Percentiles rank a stretch among this genome's conserved stretches.
Conservation (phyloP, 2,888 invertebrate species). For the Portevinia maculata region DNA sequence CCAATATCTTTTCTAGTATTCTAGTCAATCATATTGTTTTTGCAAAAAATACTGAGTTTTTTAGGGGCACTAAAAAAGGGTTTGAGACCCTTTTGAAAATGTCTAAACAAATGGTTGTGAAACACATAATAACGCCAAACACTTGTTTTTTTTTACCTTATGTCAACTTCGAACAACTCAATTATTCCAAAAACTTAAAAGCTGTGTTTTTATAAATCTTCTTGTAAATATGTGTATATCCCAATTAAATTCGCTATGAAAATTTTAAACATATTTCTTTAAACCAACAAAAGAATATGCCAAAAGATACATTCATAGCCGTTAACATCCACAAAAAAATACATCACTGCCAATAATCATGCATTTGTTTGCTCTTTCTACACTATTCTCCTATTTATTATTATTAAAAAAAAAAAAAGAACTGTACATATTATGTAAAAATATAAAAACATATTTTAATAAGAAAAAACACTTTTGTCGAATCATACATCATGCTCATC, state of each 20-base stretch:
- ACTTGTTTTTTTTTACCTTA: too few relatives aligned
- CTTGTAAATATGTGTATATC: slow-evolving; percentile 4
- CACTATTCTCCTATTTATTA: slow-evolving; percentile 24
- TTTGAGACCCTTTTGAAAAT: too few relatives aligned
- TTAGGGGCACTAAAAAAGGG: too few relatives aligned
- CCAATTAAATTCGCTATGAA: not conserved
- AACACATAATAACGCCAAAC: too few relatives aligned
- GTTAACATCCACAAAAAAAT: slow-evolving; percentile 11
- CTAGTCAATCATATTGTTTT: too few relatives aligned
- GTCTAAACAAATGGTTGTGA: too few relatives aligned
- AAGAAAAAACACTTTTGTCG: slow-evolving; percentile 57
- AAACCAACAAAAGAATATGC: slow-evolving; percentile 51
- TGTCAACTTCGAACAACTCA: too few relatives aligned
- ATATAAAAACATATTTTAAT: slow-evolving; percentile 34
- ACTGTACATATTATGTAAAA: slow-evolving; percentile 75
- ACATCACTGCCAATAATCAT: slow-evolving; percentile 67
- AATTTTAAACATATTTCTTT: not conserved
- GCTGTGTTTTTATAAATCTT: too few relatives aligned
- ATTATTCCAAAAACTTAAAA: too few relatives aligned
- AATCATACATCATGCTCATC: slow-evolving; percentile 67
- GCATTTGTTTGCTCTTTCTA: slow-evolving; percentile 66
- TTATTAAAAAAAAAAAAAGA: slow-evolving; percentile 44
- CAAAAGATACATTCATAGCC: slow-evolving; percentile 10
- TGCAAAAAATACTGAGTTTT: too few relatives aligned
- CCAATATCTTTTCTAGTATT: too few relatives aligned